These are phyloP conservation scores for Paguma larvata DNA, from an alignment of 2,797 vertebrate genomes.

Conservation along the genomic window DNA sequence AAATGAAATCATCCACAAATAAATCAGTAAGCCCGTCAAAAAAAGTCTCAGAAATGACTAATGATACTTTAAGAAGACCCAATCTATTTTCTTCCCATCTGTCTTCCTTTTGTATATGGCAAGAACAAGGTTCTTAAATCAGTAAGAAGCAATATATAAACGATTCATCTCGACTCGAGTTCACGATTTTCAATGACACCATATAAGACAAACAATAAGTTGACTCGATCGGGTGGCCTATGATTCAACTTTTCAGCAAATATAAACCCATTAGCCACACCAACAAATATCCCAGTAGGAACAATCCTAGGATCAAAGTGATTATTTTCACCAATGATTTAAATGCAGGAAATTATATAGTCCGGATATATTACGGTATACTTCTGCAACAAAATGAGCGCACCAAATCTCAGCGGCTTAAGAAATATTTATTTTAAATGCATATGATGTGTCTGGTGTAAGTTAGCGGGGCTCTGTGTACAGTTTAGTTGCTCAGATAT, in stretches of 20 bases:
- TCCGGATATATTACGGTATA: background rate
- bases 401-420: background rate
- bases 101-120: conserved; percentile 9
- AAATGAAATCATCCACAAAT: conserved; percentile 39
- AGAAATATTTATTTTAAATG: background rate
- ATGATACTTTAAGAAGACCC: conserved; percentile 17
- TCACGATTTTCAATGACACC: background rate
- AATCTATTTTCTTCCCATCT: background rate
- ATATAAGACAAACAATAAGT: background rate
- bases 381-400: conserved; percentile 17
- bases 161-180: background rate
- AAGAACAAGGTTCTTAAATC: background rate
- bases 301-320: background rate
- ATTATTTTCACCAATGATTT: conserved; percentile 39
- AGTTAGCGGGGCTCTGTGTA: background rate
- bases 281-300: background rate
- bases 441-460: background rate
- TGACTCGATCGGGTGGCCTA: background rate
- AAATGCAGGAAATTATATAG: background rate
- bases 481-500: background rate
- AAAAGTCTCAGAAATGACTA: conserved; percentile 40
- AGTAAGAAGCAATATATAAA: background rate
- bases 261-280: background rate
- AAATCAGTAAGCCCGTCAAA: background rate
- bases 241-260: conserved; percentile 25